Base-by-base conservation (phyloP, 2,797 vertebrate species). In the Pseudomugil gertrudae region DNA sequence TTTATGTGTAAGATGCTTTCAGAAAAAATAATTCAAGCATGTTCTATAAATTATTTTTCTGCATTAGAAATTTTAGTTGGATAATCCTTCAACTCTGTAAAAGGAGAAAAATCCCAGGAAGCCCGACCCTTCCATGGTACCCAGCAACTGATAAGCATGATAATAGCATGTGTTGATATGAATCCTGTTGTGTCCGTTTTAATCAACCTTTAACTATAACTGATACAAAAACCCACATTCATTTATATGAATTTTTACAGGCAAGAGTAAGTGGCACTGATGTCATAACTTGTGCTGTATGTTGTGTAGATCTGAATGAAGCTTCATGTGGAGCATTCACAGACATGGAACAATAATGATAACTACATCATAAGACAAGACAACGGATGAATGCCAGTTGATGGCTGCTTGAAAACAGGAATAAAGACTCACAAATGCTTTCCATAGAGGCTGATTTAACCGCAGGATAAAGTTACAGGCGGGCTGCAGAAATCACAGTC, bases 401-500 rank as follows among this genome's bases (percentile, higher is more conserved):
- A 60, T 63, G 32, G 13, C 19, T 55, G 17, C 24, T 35, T 81
- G 17, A 72, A 40, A 74, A 54, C 45, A 60, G 33, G 11, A 57
- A 69, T 36, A 50, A 51, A 36, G 5, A 53, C n/a, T 29, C 29
- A 68, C n/a, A 48, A 65, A 59, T 53, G 24, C 3, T 52, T 74
- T 58, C 29, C 30, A 57, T 24, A 62, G 56, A 67, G 43, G 43
- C 52, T 30, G 23, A 51, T 78, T 83, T 66, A 63, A 68, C 61
- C 61, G 40, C 26, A 52, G 57, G 4, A 48, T 64, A 35, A 82
- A 65, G 60, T 65, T 66, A 51, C 63, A 79, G 80, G 81, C 33
- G 63, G 69, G 64, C 66, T 61, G 67, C 43, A 76, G 74, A 87
- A 79, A 66, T 83, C 66, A 57, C 63, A 81, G 75, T 87, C 82